Conservation (phyloP, 2,797 vertebrate species). For the Bryconaethiops microstoma region DNA sequence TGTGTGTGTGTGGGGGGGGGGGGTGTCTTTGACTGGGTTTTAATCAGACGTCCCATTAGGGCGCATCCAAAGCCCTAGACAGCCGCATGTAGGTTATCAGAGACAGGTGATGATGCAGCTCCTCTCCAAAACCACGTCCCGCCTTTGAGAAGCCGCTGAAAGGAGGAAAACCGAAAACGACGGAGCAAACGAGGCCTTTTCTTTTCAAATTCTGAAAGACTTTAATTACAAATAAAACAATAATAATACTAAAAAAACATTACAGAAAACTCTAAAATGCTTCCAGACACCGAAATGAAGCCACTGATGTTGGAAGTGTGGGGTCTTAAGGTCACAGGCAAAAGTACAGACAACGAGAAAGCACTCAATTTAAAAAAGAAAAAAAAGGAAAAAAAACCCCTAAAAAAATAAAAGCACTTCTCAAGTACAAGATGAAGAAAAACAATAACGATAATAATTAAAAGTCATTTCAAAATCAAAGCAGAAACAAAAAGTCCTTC, state of each 20-base stretch:
- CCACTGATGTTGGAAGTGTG: slow-evolving; percentile 25
- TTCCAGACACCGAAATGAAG: slow-evolving; percentile 31
- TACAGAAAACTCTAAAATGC: slow-evolving; percentile 28
- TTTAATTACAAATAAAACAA: slow-evolving; percentile 59
- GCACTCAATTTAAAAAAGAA: slow-evolving; percentile 19
- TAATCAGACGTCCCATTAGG: slow-evolving; percentile 12
- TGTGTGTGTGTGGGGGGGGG: too few species aligned
- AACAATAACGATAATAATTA: background rate
- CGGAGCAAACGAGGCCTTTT: slow-evolving; percentile 24
- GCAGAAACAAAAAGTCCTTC: slow-evolving; percentile 44
- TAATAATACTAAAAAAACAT: slow-evolving; percentile 34
- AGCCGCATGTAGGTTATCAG: slow-evolving; percentile 19
- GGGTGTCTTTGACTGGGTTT: background rate
- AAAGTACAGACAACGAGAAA: slow-evolving; percentile 43
- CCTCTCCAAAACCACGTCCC: slow-evolving; percentile 3
- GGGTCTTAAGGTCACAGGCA: slow-evolving; percentile 38
- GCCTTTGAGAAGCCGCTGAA: background rate
- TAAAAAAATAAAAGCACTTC: slow-evolving; percentile 45
- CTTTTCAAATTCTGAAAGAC: slow-evolving; percentile 42
- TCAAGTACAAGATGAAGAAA: slow-evolving; percentile 7
- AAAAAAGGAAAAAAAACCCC: too few species aligned
- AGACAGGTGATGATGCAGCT: slow-evolving; percentile 15
- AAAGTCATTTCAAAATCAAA: slow-evolving; percentile 19
- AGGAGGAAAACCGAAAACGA: background rate
- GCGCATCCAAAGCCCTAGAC: background rate